Evolutionary conservation across 35 echinoderm and acorn worm genomes (phyloP), one percentile per base, ranked within the genome.

Genomic region (Heliocidaris tuberculata): DNA sequence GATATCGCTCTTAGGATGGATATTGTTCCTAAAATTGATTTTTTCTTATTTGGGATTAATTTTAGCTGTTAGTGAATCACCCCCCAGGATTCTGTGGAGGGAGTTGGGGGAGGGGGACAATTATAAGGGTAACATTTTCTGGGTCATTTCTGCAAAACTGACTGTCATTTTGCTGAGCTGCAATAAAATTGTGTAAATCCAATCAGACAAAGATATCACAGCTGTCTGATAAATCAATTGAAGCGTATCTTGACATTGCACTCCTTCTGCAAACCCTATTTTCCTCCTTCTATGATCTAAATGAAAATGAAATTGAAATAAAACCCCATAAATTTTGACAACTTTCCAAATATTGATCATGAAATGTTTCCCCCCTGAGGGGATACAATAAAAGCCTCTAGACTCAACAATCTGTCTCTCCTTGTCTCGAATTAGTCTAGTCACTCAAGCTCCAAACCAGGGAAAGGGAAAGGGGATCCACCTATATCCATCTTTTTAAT

Each of bases 321-420:
- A 2, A 78, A n/a, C 5, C 65, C 27, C 21, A 78, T 29, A 78
- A n/a, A n/a, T 78, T n/a, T 78, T 27, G 65, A 78, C 65, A 78
- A 78, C 65, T 78, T 78, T 78, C 65, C 65, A 78, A 78, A 78
- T 78, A 78, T 78, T 78, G 21, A n/a, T 78, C 65, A 78, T 78
- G 65, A 78, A 78, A 78, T 78, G 65, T 78, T 78, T 78, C 65
- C 65, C n/a, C 65, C 65, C 65, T 78, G 7, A 27, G 65, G 65
- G 65, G 8, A n/a, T 21, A 78, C 1, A 78, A 78, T 78, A 27
- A 56, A 21, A 78, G 65, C 4, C 27, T 0, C 65, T 8, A 78
- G 65, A 78, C 65, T 8, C 65, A 27, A 78, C 65, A 78, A 4
- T 78, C 65, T 78, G 65, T 78, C 65, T 78, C 0, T 78, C 52